These are phyloP conservation scores for Dipus sagitta DNA, from an alignment of 2,797 vertebrate genomes.

Conservation along the genomic window DNA sequence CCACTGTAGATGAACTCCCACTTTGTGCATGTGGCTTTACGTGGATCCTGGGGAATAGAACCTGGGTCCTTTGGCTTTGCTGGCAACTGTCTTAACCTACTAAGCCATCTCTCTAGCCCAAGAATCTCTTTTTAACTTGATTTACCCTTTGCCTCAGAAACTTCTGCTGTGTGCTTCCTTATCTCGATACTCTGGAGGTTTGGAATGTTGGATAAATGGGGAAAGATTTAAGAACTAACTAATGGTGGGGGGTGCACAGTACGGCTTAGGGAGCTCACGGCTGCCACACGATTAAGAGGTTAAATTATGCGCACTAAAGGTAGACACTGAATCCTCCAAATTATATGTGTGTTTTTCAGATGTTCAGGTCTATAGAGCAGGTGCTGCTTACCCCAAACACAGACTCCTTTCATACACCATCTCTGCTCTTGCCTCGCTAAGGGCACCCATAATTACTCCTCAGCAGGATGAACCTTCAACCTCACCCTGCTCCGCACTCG, in stretches of 20 bases:
- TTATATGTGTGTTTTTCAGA: conserved; percentile 40
- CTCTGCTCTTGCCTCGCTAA: conserved; percentile 72
- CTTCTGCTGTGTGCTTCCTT: neutral
- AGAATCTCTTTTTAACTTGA: neutral
- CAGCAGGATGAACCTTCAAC: conserved; percentile 76
- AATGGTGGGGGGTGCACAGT: neutral
- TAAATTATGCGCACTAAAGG: conserved; percentile 43
- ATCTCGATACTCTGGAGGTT: neutral
- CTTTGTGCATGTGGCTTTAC: too few species aligned
- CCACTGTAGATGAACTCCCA: too few species aligned
- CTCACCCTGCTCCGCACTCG: conserved; percentile 69
- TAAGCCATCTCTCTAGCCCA: too few species aligned
- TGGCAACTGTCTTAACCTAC: too few species aligned
- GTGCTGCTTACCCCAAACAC: conserved; percentile 63
- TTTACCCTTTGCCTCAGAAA: neutral
- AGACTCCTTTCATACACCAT: conserved; percentile 66
- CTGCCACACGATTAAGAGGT: neutral
- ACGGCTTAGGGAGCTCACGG: neutral
- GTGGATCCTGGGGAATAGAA: too few species aligned
- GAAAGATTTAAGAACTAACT: neutral
- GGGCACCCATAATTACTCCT: conserved; percentile 85
- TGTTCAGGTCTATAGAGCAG: conserved; percentile 14
- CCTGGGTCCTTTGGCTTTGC: too few species aligned
- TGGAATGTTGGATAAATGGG: neutral
- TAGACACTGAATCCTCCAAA: conserved; percentile 22